Percentiles rank a stretch among this genome's conserved stretches.
phyloP scores from a whole-genome alignment of 2,797 vertebrate species.

The Myotis planiceps region DNA sequence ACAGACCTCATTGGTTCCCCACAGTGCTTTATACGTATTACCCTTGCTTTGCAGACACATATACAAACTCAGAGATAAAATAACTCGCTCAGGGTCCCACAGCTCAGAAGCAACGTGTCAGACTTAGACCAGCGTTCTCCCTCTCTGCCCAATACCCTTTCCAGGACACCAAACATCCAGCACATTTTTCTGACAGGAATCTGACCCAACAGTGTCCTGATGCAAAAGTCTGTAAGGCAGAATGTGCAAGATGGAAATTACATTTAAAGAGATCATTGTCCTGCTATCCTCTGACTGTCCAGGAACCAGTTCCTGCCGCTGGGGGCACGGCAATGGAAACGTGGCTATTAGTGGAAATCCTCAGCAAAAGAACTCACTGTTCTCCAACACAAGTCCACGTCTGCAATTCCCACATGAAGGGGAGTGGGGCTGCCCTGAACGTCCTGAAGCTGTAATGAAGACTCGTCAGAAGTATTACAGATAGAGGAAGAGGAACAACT shows the following conservation, averaged over 20 bases:
- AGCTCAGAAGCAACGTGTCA: not conserved
- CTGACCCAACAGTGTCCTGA: not conserved
- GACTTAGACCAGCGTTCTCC: not conserved
- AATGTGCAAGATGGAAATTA: constrained; percentile 23
- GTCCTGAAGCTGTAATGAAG: not conserved
- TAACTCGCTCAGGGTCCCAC: not conserved
- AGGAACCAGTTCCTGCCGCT: not conserved
- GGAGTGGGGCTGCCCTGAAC: not conserved
- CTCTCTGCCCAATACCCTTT: not conserved
- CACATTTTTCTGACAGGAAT: constrained; percentile 29
- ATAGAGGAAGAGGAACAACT: not conserved
- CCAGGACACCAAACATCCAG: not conserved
- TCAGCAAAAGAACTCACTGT: not conserved
- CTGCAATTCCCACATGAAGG: not conserved
- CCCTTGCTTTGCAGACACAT: not conserved
- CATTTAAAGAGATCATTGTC: constrained; percentile 14
- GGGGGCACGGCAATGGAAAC: not conserved
- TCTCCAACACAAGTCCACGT: not conserved
- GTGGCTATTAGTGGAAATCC: not conserved
- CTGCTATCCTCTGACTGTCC: not conserved
- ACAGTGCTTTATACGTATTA: not conserved
- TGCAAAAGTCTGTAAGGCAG: constrained; percentile 12
- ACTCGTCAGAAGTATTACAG: not conserved
- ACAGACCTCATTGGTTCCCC: not conserved
- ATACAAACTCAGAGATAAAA: not conserved